Evolutionary conservation across 2,888 invertebrate genomes (phyloP).

Genomic region (Ectemnius continuus): DNA sequence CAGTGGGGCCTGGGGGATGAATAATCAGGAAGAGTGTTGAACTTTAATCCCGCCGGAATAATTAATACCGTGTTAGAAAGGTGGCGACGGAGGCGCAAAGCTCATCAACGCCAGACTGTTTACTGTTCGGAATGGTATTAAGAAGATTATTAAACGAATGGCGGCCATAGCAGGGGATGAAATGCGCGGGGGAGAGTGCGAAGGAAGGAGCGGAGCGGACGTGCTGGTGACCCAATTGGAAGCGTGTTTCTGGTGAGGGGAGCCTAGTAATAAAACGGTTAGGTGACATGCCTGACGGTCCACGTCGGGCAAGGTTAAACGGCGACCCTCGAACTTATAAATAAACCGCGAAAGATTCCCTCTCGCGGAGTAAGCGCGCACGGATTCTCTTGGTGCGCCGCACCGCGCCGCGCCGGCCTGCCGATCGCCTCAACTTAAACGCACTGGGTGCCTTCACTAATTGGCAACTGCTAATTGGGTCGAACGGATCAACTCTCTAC

Average conservation of each 20-base stretch:
- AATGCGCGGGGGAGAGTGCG: neutral
- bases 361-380: conserved; percentile 36
- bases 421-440: neutral
- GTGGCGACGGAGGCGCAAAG: too few relatives aligned
- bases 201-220: conserved; percentile 1
- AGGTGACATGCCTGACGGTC: conserved; percentile 68
- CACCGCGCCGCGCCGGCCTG: too few relatives aligned
- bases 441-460: neutral
- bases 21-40: too few relatives aligned
- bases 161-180: neutral
- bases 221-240: conserved; percentile 62
- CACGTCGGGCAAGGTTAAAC: conserved; percentile 74
- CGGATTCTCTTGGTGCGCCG: neutral
- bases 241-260: conserved; percentile 29
- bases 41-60: too few relatives aligned
- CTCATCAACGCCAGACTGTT: neutral
- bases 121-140: neutral
- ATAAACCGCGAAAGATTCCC: conserved; percentile 63
- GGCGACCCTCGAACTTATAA: conserved; percentile 74
- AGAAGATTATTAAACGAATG: neutral
- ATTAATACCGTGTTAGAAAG: too few relatives aligned
- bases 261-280: conserved; percentile 57
- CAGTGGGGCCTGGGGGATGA: too few relatives aligned
- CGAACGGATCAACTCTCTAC: neutral
- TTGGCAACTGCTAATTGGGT: neutral